A percentile compares a stretch with the other conserved stretches of the same genome.
Evolutionary conservation across 2,797 vertebrate species (phyloP).

Genomic region (Myotis myotis): DNA sequence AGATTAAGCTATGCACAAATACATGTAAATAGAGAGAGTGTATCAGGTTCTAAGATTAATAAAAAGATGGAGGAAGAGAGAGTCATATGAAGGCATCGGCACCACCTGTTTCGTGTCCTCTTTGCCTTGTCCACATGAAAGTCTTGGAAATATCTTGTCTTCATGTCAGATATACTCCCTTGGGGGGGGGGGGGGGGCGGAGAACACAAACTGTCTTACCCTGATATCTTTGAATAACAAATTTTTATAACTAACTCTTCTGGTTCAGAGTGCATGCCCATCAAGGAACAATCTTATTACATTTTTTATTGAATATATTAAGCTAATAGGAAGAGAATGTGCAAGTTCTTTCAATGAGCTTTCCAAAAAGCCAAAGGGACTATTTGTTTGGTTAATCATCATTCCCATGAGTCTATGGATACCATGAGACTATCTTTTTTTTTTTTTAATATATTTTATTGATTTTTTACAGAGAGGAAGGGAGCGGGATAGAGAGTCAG

Average conservation of each 20-base stretch:
- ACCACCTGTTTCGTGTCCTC: neutral
- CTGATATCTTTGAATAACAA: neutral
- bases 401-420: neutral
- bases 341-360: neutral
- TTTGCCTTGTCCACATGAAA: neutral
- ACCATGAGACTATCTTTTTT: neutral
- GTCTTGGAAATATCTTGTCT: neutral
- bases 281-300: neutral
- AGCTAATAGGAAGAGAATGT: neutral
- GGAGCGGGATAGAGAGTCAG: too few species aligned
- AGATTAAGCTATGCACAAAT: neutral
- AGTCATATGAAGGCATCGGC: neutral
- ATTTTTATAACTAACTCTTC: neutral
- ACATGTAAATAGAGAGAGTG: neutral
- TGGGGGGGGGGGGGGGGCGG: too few species aligned
- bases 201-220: neutral
- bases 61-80: neutral
- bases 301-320: neutral
- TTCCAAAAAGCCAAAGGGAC: neutral
- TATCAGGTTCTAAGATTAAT: neutral
- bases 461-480: too few species aligned
- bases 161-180: neutral
- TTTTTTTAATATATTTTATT: too few species aligned
- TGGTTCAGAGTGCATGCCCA: neutral
- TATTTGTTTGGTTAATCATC: neutral